Percentiles rank a stretch among this genome's conserved stretches.
phyloP scores from a whole-genome alignment of 2,113 vertebrate species.

The Tenebrosternarchus preto region DNA sequence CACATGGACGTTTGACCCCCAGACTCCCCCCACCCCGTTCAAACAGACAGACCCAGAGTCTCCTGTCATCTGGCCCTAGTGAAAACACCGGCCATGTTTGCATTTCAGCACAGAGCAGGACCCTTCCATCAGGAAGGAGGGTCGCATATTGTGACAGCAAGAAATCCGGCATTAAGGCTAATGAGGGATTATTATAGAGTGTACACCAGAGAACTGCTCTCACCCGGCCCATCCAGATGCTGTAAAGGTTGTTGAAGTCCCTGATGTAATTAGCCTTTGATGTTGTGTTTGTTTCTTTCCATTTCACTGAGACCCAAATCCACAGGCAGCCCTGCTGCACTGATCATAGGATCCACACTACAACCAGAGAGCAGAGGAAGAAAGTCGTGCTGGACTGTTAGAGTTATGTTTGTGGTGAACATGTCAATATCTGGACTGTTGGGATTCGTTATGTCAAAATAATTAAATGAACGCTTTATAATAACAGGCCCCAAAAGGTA shows the following conservation, averaged over 20 bases:
- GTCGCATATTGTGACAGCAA: constrained; percentile 34
- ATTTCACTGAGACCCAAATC: neutral
- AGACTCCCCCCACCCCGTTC: constrained; percentile 19
- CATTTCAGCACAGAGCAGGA: constrained; percentile 21
- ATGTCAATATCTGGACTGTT: neutral
- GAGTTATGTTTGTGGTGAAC: neutral
- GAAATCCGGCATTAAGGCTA: constrained; percentile 17
- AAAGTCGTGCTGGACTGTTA: neutral
- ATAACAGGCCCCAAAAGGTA: too few relatives aligned
- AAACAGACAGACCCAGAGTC: constrained; percentile 34
- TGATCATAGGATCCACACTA: neutral
- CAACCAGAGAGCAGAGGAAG: neutral
- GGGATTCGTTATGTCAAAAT: neutral
- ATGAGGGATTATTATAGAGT: constrained; percentile 13
- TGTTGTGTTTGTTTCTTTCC: neutral
- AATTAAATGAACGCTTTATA: too few relatives aligned
- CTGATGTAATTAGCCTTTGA: constrained; percentile 8
- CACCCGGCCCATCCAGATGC: neutral
- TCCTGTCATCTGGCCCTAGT: constrained; percentile 52
- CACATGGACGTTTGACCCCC: constrained; percentile 43
- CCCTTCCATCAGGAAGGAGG: constrained; percentile 23
- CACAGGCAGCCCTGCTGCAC: neutral
- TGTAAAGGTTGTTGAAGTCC: constrained; percentile 10
- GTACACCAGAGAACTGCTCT: neutral
- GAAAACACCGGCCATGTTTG: constrained; percentile 42